A percentile compares a stretch with the other conserved stretches of the same genome.
These are phyloP conservation scores for Blastomussa wellsi DNA, from an alignment of 92 coral and sea anemone genomes.

Conservation along the genomic window DNA sequence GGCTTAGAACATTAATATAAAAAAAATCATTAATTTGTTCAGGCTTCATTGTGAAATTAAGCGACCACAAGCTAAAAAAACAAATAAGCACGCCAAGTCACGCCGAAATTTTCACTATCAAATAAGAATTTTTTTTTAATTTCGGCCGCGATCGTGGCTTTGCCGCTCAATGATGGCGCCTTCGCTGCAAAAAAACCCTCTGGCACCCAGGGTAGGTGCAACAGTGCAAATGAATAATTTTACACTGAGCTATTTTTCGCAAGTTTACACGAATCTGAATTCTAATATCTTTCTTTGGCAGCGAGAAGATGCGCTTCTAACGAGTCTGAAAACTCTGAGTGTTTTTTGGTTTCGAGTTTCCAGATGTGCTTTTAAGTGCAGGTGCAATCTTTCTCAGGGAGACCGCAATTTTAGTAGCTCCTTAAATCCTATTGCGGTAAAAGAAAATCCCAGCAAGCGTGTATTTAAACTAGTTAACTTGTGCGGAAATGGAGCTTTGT, in stretches of 20 bases:
- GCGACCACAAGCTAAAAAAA: neutral
- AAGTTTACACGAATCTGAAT: neutral
- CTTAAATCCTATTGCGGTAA: slow-evolving; percentile 6
- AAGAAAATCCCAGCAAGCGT: neutral
- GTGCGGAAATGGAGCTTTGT: slow-evolving; percentile 1
- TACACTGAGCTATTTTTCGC: neutral
- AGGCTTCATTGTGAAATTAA: neutral
- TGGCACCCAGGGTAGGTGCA: no score
- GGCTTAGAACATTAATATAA: neutral
- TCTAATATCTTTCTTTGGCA: neutral
- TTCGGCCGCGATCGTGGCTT: no score
- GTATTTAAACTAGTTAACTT: neutral
- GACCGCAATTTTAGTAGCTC: slow-evolving; percentile 8
- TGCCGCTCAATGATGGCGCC: no score
- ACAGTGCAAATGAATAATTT: neutral
- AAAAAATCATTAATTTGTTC: neutral
- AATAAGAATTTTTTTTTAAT: neutral
- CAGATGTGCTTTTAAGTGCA: neutral
- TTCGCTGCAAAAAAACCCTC: no score
- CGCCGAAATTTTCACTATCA: neutral
- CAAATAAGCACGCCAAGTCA: neutral
- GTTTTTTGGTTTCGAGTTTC: neutral
- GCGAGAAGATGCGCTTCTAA: neutral
- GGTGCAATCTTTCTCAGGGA: neutral
- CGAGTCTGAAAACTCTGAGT: neutral